A percentile compares a stretch with the other conserved stretches of the same genome.
Conservation (phyloP, 2,113 vertebrate species). For the Naja naja region DNA sequence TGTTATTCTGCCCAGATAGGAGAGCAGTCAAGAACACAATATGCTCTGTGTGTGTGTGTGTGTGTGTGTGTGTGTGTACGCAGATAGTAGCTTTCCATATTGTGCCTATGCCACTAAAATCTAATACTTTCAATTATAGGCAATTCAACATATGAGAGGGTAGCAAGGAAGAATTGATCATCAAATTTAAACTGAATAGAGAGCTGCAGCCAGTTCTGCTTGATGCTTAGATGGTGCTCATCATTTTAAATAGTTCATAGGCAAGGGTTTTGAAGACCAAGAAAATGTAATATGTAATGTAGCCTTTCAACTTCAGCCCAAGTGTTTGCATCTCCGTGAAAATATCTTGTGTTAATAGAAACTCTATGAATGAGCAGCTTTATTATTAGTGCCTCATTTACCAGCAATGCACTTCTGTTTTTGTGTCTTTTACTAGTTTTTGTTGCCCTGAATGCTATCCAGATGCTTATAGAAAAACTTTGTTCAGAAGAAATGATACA, state of each 20-base stretch:
- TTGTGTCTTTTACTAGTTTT: not conserved
- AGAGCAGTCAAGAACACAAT: not conserved
- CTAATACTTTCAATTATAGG: not conserved
- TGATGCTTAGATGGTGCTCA: not conserved
- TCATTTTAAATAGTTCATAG: not conserved
- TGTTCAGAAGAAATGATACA: constrained; percentile 16
- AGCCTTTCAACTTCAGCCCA: not conserved
- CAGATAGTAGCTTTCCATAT: not conserved
- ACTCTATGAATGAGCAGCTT: not conserved
- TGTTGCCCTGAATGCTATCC: not conserved
- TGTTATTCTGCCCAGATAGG: not conserved
- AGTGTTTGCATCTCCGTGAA: not conserved
- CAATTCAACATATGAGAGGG: not conserved
- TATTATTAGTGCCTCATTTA: not conserved
- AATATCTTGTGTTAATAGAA: not conserved
- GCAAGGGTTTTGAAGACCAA: not conserved
- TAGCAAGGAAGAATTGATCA: not conserved
- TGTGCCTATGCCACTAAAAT: not conserved
- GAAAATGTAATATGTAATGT: not conserved
- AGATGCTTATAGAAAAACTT: constrained; percentile 16
- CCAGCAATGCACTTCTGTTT: not conserved
- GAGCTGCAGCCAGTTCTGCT: not conserved
- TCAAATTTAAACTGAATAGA: not conserved
- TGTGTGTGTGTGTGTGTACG: not conserved
- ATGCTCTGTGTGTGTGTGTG: not conserved